phyloP scores from a whole-genome alignment of 2,797 vertebrate genomes.

The Tangara arthus region DNA sequence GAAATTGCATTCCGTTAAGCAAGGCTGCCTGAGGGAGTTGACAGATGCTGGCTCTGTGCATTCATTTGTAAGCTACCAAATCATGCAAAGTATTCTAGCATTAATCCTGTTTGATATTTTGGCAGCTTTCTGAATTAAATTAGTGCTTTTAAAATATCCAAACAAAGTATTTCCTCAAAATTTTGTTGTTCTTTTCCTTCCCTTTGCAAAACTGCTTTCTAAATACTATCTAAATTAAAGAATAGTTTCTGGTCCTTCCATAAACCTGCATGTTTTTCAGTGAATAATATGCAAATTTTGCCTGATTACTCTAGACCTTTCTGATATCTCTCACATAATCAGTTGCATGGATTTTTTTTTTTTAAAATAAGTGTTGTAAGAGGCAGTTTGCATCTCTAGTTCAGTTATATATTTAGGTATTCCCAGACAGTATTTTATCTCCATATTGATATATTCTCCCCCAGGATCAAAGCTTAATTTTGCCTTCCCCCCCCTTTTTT shows the following conservation, averaged over 20 bases:
- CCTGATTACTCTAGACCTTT: not conserved
- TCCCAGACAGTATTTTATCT: not conserved
- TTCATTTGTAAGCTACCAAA: constrained; percentile 76
- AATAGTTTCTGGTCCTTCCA: not conserved
- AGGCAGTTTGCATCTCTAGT: not conserved
- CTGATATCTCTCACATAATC: not conserved
- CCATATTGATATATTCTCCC: not conserved
- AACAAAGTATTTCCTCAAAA: not conserved
- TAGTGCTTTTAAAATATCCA: not conserved
- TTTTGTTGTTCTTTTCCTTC: not conserved
- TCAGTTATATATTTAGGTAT: not conserved
- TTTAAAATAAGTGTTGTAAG: not conserved
- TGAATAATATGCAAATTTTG: not conserved
- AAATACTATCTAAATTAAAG: not conserved
- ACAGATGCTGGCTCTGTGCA: constrained; percentile 75
- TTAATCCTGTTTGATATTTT: constrained; percentile 27
- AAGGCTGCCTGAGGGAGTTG: constrained; percentile 72
- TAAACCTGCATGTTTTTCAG: not conserved
- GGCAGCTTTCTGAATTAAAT: not conserved
- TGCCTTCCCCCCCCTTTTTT: not conserved
- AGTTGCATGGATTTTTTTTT: not conserved
- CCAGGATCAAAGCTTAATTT: not conserved
- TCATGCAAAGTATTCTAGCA: constrained; percentile 66
- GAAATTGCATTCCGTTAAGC: constrained; percentile 76
- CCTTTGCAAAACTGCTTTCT: not conserved